These are phyloP conservation scores for Dendropsophus ebraccatus DNA, from an alignment of 2,113 vertebrate genomes.

Conservation along the genomic window DNA sequence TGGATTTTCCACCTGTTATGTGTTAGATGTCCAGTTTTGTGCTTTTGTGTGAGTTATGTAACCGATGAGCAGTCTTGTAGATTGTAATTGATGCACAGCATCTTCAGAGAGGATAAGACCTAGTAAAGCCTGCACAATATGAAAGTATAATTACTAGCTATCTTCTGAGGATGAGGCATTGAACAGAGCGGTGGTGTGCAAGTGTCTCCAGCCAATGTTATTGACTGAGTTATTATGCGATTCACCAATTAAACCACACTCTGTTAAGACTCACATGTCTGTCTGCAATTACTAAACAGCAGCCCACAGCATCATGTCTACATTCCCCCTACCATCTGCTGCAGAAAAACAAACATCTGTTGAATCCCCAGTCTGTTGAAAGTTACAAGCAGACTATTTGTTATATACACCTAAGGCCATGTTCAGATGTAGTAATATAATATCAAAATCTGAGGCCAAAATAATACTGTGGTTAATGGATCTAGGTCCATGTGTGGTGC, in stretches of 20 bases:
- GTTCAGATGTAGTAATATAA: no score
- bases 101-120: background rate
- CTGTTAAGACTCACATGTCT: background rate
- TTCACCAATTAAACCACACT: slow-evolving; percentile 12
- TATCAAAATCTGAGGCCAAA: no score
- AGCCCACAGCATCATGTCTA: background rate
- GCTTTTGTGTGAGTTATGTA: background rate
- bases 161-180: background rate
- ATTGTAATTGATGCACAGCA: background rate
- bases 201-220: slow-evolving; percentile 11
- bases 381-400: background rate
- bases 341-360: background rate
- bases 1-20: background rate
- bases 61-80: background rate
- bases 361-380: background rate
- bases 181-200: background rate
- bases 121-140: background rate
- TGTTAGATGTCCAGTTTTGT: no score
- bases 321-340: slow-evolving; percentile 17
- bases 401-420: no score
- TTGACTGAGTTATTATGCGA: slow-evolving; percentile 5
- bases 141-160: background rate
- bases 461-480: no score
- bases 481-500: no score
- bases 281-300: background rate